A percentile compares a stretch with the other conserved stretches of the same genome.
These are phyloP conservation scores for Geophilus truncorum DNA, from an alignment of 2,888 invertebrate genomes.

Conservation along the genomic window DNA sequence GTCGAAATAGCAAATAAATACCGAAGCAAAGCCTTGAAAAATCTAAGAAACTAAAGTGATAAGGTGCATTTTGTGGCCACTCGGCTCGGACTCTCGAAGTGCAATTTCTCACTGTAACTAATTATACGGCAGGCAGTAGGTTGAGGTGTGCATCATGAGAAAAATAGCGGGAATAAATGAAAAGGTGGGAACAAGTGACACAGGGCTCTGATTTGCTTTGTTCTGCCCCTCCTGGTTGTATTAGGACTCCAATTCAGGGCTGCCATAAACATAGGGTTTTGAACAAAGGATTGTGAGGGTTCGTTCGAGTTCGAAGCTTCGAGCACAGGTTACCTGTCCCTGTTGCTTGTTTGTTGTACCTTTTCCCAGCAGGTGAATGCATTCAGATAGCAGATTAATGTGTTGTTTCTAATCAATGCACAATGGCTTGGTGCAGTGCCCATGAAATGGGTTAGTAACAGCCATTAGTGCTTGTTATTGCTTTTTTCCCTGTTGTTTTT, in stretches of 20 bases:
- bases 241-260: background rate
- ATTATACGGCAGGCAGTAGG: background rate
- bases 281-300: background rate
- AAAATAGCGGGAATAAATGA: background rate
- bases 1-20: background rate
- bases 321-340: background rate
- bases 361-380: background rate
- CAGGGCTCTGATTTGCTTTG: background rate
- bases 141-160: background rate
- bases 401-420: background rate
- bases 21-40: too few species aligned
- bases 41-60: background rate
- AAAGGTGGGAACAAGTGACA: background rate
- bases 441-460: background rate
- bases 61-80: background rate
- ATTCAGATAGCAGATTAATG: background rate
- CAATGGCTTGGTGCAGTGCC: background rate
- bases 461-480: background rate
- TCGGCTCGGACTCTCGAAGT: background rate
- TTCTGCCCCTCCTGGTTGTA: constrained; percentile 20
- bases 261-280: background rate
- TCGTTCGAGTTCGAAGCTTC: too few species aligned
- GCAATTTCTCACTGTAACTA: background rate
- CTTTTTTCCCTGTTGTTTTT: background rate
- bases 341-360: background rate